These are phyloP conservation scores for Herpetotheres cachinnans DNA, from an alignment of 2,113 vertebrate genomes.

Conservation along the genomic window DNA sequence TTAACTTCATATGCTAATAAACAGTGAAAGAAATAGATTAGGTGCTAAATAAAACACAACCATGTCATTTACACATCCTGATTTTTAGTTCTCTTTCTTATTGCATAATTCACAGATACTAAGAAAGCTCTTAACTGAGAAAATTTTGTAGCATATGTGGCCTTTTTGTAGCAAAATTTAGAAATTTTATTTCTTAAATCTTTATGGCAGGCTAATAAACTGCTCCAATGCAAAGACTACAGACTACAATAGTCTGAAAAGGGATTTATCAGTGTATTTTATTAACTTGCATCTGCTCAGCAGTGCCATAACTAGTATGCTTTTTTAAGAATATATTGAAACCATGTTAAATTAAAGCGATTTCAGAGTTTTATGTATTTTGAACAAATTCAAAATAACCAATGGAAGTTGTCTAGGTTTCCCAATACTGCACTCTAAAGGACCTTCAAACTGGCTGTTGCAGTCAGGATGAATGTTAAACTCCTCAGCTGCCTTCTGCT, in stretches of 20 bases:
- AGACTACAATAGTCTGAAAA: neutral
- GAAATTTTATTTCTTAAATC: neutral
- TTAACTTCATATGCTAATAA: neutral
- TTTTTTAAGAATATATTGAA: neutral
- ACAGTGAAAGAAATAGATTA: neutral
- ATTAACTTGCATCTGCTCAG: neutral
- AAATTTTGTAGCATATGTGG: neutral
- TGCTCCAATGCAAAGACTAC: neutral
- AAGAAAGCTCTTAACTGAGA: neutral
- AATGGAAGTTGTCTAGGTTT: neutral
- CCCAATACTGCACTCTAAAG: neutral
- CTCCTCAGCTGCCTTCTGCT: neutral
- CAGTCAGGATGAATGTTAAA: neutral
- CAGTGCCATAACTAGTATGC: neutral
- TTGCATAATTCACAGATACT: neutral
- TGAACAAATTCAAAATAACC: neutral
- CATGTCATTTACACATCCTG: neutral
- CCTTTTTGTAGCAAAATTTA: neutral
- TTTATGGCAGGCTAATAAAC: slow-evolving; percentile 17
- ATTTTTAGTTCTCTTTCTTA: neutral
- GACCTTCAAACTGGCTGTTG: neutral
- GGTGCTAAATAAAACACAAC: neutral
- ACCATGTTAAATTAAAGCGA: neutral
- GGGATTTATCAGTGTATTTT: neutral
- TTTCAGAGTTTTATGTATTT: neutral